Percentiles rank a stretch among this genome's conserved stretches.
Conservation (phyloP, 2,113 vertebrate species). For the Bujurquina vittata region DNA sequence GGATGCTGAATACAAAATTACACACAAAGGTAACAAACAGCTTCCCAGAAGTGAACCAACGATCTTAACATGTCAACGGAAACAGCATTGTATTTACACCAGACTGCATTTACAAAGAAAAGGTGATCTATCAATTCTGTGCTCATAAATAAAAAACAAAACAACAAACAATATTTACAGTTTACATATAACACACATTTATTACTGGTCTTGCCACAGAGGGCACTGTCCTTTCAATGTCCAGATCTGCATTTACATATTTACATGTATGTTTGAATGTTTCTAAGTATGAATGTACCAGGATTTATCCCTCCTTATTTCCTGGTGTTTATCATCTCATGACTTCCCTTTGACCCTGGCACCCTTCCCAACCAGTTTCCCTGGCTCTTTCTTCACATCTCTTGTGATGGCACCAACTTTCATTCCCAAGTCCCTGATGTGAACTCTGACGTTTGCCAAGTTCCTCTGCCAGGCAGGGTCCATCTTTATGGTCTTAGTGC, state of each 20-base stretch:
- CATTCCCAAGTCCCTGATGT: slow-evolving; percentile 60
- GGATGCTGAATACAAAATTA: slow-evolving; percentile 45
- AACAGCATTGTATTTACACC: slow-evolving; percentile 26
- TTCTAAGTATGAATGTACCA: not conserved
- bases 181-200: slow-evolving; percentile 8
- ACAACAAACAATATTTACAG: slow-evolving; percentile 42
- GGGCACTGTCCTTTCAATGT: not conserved
- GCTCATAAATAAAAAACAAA: slow-evolving; percentile 35
- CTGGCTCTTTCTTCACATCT: slow-evolving; percentile 29
- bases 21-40: slow-evolving; percentile 25
- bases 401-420: not conserved
- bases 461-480: slow-evolving; percentile 56
- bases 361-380: not conserved
- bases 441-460: slow-evolving; percentile 49
- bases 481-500: slow-evolving; percentile 34
- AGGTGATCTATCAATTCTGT: not conserved
- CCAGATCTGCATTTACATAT: slow-evolving; percentile 25
- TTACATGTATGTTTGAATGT: not conserved
- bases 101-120: slow-evolving; percentile 15
- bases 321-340: slow-evolving; percentile 17
- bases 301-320: not conserved
- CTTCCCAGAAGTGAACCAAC: not conserved
- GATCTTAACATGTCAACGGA: not conserved
- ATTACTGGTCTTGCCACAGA: not conserved
- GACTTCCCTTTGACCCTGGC: slow-evolving; percentile 30